Percentiles rank a stretch among this genome's conserved stretches.
Evolutionary conservation across 2,113 vertebrate genomes (phyloP).

Genomic region (Helogale parvula): DNA sequence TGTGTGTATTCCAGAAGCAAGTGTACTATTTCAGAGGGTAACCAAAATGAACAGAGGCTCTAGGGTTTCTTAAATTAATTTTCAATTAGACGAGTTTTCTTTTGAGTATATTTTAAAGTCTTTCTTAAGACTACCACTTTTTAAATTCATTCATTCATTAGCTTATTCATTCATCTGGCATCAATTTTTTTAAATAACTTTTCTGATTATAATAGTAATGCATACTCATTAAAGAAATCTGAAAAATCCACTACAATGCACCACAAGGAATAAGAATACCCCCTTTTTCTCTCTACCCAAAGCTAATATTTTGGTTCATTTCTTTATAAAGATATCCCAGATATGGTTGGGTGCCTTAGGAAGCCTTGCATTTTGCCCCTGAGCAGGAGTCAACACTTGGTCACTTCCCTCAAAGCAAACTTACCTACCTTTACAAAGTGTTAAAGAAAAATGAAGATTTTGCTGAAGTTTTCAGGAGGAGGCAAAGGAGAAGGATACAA

Average conservation of each 20-base stretch:
- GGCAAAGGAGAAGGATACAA: background rate
- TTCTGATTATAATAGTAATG: background rate
- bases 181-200: background rate
- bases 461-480: background rate
- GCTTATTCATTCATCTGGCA: background rate
- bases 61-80: background rate
- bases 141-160: conserved; percentile 20
- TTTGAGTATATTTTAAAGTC: background rate
- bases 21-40: background rate
- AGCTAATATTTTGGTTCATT: background rate
- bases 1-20: background rate
- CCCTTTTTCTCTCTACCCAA: background rate
- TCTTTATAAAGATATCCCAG: background rate
- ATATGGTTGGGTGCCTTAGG: background rate
- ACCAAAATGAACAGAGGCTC: background rate
- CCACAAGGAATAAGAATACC: background rate
- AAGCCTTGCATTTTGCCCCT: background rate
- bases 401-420: background rate
- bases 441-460: background rate
- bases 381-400: background rate
- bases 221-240: conserved; percentile 22
- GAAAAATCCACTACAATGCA: background rate
- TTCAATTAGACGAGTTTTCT: background rate
- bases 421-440: background rate
- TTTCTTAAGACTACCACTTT: background rate